phyloP scores from a whole-genome alignment of 1,140 invertebrate genomes.

The Rhopalosiphum padi region DNA sequence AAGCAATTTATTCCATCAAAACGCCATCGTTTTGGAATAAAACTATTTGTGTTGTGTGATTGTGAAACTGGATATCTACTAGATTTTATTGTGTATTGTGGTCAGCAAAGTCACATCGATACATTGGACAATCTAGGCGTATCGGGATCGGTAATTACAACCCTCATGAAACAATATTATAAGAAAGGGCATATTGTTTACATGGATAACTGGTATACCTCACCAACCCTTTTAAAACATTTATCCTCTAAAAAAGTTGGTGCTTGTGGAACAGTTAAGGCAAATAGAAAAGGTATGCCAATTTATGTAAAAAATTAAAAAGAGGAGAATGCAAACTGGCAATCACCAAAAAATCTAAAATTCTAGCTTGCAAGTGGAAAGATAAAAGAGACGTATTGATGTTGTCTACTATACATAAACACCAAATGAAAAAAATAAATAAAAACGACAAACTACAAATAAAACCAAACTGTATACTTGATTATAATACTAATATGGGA shows the following conservation, averaged over 20 bases:
- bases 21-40: neutral
- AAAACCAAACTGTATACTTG: no score
- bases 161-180: neutral
- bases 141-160: constrained; percentile 4
- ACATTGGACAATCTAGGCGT: neutral
- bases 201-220: neutral
- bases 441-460: neutral
- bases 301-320: neutral
- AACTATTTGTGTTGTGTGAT: neutral
- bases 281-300: neutral
- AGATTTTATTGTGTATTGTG: neutral
- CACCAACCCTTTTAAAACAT: no score
- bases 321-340: neutral
- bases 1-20: neutral
- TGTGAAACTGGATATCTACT: neutral
- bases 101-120: neutral
- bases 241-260: neutral
- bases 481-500: no score
- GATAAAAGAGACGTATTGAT: neutral
- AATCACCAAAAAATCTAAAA: neutral
- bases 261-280: neutral
- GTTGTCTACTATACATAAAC: neutral
- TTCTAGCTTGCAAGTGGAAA: neutral
- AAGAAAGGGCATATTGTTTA: neutral
- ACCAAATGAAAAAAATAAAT: neutral